Base-by-base conservation (phyloP, 2,113 vertebrate species). In the Petroica traversi region DNA sequence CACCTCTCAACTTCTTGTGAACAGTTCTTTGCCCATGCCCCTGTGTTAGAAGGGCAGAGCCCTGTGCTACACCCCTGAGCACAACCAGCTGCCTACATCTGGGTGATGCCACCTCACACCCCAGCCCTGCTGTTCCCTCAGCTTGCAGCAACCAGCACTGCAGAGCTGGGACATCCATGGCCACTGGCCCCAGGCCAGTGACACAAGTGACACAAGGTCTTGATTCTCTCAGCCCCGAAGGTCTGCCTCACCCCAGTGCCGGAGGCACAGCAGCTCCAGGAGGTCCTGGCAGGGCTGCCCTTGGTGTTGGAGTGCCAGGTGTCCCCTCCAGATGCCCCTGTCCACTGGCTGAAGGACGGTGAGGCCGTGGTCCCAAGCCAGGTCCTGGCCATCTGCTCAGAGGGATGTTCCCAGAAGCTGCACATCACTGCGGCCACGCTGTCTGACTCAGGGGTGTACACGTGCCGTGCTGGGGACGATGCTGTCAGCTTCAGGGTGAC, bases 301-400 rank as follows among this genome's bases (percentile, higher is more conserved):
- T 59, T 95, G 41, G 63, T 93, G 20, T 98, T 97, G 88, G 97
- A 98, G 72, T 97, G 97, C 45, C 98, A 99, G 89, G 95, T 97
- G 94, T 97, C 98, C 88, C 93, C 97, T 18, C 94, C 98, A 17
- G 98, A 97, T 6, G 98, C 98, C 22, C 55, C 88, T 0, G 98
- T 99, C 29, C 97, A 36, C 36, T 99, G 99, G 99, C 98, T 98
- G 97, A 98, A 99, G 79, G 98, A 99, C 0, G 98, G 99, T 2
- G 84, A 99, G 13, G 98, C 97, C 3, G 66, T 98, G 89, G 97
- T 97, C 34, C 40, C 67, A 1, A 46, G 1, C 0, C 13, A 88
- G 20, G 40, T 26, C 67, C 63, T 83, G 72, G 19, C 67, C 36
- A 57, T 83, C 49, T 8, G 17, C 62, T 86, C 99, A 8, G 98